Base-by-base conservation (phyloP, 92 coral and sea anemone genomes). In the Zoanthus solanderi region DNA sequence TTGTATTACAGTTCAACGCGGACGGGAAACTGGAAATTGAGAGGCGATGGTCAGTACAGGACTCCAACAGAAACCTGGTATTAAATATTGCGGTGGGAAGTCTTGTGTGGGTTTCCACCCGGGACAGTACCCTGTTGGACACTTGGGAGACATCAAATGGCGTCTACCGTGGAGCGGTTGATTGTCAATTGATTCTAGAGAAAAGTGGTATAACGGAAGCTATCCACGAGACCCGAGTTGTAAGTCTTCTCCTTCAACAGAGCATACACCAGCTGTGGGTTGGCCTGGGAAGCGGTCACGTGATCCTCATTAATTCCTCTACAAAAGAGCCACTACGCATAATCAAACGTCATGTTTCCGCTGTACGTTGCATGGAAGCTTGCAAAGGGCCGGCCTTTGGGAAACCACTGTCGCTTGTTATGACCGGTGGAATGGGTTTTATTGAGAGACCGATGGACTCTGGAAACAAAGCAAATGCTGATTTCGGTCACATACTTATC, bases 351-450 rank as follows among this genome's bases (percentile, higher is more conserved):
- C 99, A 97, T 86, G 86, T 87, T 79, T 90, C 96, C 86, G 93
- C 98, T 79, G 99, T 97, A 32, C 98, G 99, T 17, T 97, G 99
- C 84, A 76, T 97, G 87, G 90, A 89, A 32, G 95, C 94, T 48
- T 91, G 90, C 31, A 92, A 90, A 28, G 89, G 94, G 53, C 85
- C 96, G 37, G 53, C 91, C 7, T 83, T 67, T 79, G 92, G 94
- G 5, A 94, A 92, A 61, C 91, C 92, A 15, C 73, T 92, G 12
- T 95, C 99, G 8, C 83, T 96, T 12, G 92, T 97, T 65, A 84
- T 97, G 84, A 90, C 98, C 0, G 99, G 99, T 12, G 99, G 98
- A 78, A 92, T 95, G 98, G 98, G 99, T 12, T 97, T 95, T 76
- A 78, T 95, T 68, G 94, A 91, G 82, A 86, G 99, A 31, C 97